These are phyloP conservation scores for Lates japonicus DNA, from an alignment of 2,797 vertebrate genomes.

Conservation along the genomic window DNA sequence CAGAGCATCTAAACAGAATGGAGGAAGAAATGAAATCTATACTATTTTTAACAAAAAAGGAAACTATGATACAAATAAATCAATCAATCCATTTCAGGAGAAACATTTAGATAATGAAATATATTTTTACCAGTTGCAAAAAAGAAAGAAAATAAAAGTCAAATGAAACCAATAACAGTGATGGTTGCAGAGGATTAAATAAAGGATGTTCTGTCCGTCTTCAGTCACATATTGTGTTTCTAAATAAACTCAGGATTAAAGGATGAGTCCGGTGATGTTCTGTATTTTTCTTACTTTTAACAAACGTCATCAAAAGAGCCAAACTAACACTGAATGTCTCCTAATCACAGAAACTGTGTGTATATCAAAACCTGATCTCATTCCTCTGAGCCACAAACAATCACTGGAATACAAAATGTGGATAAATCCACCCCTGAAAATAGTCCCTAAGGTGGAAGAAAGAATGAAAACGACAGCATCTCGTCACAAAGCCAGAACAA, in stretches of 20 bases:
- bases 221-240: not conserved
- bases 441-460: too few species aligned
- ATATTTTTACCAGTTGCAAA: not conserved
- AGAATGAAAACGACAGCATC: too few species aligned
- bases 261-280: not conserved
- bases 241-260: conserved; percentile 3
- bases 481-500: too few species aligned
- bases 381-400: not conserved
- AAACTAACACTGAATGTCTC: not conserved
- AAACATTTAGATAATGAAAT: not conserved
- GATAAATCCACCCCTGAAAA: too few species aligned
- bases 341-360: too few species aligned
- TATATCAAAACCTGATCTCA: not conserved
- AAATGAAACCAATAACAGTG: not conserved
- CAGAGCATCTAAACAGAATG: not conserved
- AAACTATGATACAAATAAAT: not conserved
- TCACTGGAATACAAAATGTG: too few species aligned
- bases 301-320: too few species aligned
- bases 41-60: not conserved
- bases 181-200: not conserved
- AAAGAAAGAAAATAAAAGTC: not conserved
- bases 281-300: not conserved
- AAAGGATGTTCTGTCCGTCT: not conserved
- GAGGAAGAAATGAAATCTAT: not conserved
- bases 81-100: not conserved